These are phyloP conservation scores for Elegia similella DNA, from an alignment of 2,888 invertebrate species.

Conservation along the genomic window DNA sequence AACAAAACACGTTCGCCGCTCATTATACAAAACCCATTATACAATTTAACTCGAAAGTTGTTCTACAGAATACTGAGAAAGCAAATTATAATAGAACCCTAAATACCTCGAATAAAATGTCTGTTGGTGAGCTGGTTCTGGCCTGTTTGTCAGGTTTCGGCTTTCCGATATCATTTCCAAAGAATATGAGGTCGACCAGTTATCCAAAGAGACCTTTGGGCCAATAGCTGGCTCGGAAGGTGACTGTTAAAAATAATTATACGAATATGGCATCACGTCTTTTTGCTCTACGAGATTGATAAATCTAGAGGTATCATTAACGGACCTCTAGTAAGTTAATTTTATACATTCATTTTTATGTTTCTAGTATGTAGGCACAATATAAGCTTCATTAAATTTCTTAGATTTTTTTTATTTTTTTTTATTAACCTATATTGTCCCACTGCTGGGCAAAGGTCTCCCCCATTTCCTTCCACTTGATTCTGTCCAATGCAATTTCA, in stretches of 20 bases:
- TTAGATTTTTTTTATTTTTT: no score
- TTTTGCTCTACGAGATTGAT: no score
- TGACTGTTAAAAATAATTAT: not conserved
- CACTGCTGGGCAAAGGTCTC: no score
- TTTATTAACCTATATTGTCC: no score
- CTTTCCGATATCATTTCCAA: conserved; percentile 15
- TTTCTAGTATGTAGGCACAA: no score
- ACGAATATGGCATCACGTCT: no score
- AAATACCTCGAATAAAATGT: conserved; percentile 12
- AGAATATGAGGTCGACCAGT: conserved; percentile 18
- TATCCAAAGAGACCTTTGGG: conserved; percentile 5
- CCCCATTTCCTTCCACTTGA: no score
- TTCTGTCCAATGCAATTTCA: no score
- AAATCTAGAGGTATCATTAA: no score
- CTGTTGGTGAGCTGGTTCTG: conserved; percentile 10
- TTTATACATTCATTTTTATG: no score
- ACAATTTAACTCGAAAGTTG: not conserved
- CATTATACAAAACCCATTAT: not conserved
- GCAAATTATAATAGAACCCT: conserved; percentile 14
- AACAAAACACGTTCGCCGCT: not conserved
- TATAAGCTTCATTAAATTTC: no score
- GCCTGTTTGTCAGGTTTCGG: conserved; percentile 12
- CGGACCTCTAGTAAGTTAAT: no score
- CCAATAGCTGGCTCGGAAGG: not conserved
- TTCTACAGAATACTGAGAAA: conserved; percentile 2